Evolutionary conservation across 2,797 vertebrate genomes (phyloP).

Genomic region (Enteromius unitaeniatus): DNA sequence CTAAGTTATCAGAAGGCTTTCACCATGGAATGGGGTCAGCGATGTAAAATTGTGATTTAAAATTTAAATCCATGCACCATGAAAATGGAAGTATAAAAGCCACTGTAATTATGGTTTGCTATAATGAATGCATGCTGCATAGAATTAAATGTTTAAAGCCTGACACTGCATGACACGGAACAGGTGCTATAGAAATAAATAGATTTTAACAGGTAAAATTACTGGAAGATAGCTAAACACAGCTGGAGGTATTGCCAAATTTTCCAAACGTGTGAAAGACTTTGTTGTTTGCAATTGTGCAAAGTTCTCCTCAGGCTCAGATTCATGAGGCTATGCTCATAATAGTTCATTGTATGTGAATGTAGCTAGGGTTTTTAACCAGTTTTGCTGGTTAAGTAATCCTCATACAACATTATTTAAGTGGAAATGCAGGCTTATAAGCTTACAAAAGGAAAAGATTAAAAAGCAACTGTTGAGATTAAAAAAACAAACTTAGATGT

Average conservation of each 20-base stretch:
- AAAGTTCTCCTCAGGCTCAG: neutral
- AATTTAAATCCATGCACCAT: neutral
- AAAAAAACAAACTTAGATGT: neutral
- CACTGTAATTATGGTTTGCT: neutral
- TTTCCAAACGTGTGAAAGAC: neutral
- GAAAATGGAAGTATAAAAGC: neutral
- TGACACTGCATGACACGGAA: neutral
- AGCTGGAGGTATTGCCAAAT: neutral
- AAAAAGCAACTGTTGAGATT: neutral
- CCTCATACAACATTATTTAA: neutral
- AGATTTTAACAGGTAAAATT: neutral
- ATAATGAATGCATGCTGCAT: neutral
- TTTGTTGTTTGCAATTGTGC: neutral
- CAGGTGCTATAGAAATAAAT: neutral
- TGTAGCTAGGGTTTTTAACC: neutral
- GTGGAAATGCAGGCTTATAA: neutral
- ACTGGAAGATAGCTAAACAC: neutral
- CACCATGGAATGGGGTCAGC: neutral
- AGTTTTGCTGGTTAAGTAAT: neutral
- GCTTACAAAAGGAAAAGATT: neutral
- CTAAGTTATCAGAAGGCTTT: neutral
- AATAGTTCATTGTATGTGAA: neutral
- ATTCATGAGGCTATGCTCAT: neutral
- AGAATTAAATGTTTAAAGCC: neutral
- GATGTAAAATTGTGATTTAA: neutral